Evolutionary conservation across 2,888 invertebrate genomes (phyloP), one percentile per base, ranked within the genome.

Genomic region (Hermaeophaga mercurialis): DNA sequence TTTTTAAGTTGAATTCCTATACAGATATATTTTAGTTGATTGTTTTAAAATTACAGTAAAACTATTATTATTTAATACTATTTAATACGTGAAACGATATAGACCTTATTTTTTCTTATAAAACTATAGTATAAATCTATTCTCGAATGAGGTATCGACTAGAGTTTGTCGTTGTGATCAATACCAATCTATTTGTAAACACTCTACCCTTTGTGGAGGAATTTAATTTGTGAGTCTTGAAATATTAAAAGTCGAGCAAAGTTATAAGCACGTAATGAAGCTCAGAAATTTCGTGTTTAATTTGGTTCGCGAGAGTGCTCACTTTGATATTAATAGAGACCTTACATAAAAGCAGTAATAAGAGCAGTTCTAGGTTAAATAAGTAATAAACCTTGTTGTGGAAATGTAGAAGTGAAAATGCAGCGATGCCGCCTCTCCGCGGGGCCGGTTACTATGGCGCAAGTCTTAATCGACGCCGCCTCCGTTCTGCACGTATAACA

Each of bases 381-480:
- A 62, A 64, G 62, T 64, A 56, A 64, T 61, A 54, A 60, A 60
- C 59, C 45, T 45, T 31, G 33, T 34, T 43, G 24, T 52, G 52
- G 52, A 52, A 43, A 50, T 12, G 52, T 44, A 31, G 38, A 22
- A 48, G 46, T 52, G 41, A 53, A 31, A 57, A 26, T 34, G 54
- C 49, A 36, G 52, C 49, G 34, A 26, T 36, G 54, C 38, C 81
- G 82, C 56, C 58, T 43, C 66, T 68, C 66, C 60, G 57, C 53
- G 66, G 66, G 70, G 67, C 69, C 67, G 72, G 69, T 65, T 64
- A 66, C 62, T 66, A 70, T 69, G 66, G 74, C 74, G 75, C 75
- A 74, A 68, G 70, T 68, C 69, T 72, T 74, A 73, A 71, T 72
- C 71, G 74, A 71, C 75, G 71, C 76, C 76, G 77, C 75, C 76